These are phyloP conservation scores for Deilephila elpenor DNA, from an alignment of 2,888 invertebrate genomes.

Conservation along the genomic window DNA sequence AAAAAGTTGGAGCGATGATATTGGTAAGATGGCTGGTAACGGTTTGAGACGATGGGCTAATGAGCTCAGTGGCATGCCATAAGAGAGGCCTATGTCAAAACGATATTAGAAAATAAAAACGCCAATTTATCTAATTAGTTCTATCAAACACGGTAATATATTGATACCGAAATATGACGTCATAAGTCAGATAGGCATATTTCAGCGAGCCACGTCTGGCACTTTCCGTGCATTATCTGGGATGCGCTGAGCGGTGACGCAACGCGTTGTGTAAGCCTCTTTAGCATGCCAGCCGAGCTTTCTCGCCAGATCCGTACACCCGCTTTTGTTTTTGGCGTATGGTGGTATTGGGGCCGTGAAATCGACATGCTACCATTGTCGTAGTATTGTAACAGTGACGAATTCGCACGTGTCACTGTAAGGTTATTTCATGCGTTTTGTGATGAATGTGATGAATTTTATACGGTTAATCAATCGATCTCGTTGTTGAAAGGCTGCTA, in stretches of 20 bases:
- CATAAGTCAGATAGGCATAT: slow-evolving; percentile 4
- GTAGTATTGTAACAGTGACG: slow-evolving; percentile 60
- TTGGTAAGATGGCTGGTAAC: too few relatives aligned
- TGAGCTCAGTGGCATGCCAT: too few relatives aligned
- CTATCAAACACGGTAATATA: too few relatives aligned
- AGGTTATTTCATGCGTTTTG: slow-evolving; percentile 54
- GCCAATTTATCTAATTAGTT: too few relatives aligned
- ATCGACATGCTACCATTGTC: slow-evolving; percentile 64
- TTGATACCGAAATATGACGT: neutral
- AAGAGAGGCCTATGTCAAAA: too few relatives aligned
- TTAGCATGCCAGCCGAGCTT: slow-evolving; percentile 80
- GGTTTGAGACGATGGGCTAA: too few relatives aligned
- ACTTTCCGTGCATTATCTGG: slow-evolving; percentile 57
- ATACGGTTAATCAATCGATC: neutral
- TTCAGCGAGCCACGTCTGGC: slow-evolving; percentile 22
- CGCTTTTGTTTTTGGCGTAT: slow-evolving; percentile 51
- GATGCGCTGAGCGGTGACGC: slow-evolving; percentile 64
- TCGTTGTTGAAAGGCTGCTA: too few relatives aligned
- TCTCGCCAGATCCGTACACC: slow-evolving; percentile 74
- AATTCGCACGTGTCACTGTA: slow-evolving; percentile 63
- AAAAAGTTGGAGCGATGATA: too few relatives aligned
- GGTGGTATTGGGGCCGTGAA: slow-evolving; percentile 57
- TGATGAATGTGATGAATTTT: neutral
- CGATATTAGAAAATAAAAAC: too few relatives aligned
- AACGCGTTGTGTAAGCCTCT: slow-evolving; percentile 76